Evolutionary conservation across 2,113 vertebrate species (phyloP).

Genomic region (Nothobranchius furzeri): DNA sequence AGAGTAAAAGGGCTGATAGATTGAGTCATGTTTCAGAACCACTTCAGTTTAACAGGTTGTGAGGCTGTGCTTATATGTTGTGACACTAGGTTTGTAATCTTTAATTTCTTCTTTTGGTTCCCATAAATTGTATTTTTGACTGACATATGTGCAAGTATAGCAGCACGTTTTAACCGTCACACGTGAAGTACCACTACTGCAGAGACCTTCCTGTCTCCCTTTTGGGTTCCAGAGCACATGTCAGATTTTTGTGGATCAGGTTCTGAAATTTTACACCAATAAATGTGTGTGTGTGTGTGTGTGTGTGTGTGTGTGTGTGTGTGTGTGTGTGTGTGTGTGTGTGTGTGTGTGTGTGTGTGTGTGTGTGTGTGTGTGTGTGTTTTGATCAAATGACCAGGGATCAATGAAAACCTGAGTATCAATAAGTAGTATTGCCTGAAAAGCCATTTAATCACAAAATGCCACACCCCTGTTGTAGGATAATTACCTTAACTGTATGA

Average conservation of each 20-base stretch:
- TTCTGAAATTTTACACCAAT: conserved; percentile 46
- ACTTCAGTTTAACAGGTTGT: conserved; percentile 31
- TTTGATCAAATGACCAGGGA: no score
- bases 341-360: background rate
- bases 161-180: conserved; percentile 9
- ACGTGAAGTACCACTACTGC: background rate
- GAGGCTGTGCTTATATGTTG: background rate
- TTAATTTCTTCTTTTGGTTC: conserved; percentile 3
- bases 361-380: no score
- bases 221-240: conserved; percentile 20
- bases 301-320: no score
- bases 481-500: no score
- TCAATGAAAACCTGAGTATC: no score
- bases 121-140: conserved; percentile 13
- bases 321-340: background rate
- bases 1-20: conserved; percentile 38
- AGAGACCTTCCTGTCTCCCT: no score
- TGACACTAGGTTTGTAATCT: background rate
- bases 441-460: no score
- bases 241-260: conserved; percentile 64
- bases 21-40: conserved; percentile 35
- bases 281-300: background rate
- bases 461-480: no score
- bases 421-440: no score
- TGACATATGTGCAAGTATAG: background rate